A percentile compares a stretch with the other conserved stretches of the same genome.
phyloP scores from a whole-genome alignment of 2,888 invertebrate species.

The Therioaphis trifolii region DNA sequence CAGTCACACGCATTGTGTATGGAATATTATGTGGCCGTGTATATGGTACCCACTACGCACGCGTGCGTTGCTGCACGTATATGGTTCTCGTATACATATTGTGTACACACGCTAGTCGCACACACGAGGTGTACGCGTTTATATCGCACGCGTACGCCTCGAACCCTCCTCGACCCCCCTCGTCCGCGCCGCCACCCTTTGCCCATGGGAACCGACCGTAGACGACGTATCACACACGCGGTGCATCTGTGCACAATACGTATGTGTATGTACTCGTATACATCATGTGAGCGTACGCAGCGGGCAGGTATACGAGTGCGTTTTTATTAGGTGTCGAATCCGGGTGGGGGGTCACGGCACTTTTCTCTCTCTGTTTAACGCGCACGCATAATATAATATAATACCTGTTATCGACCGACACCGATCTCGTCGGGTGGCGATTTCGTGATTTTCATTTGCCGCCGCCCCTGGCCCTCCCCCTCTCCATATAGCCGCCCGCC shows the following conservation, averaged over 20 bases:
- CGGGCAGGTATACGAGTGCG: background rate
- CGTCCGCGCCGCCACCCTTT: background rate
- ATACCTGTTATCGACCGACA: slow-evolving; percentile 37
- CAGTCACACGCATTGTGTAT: too few species aligned
- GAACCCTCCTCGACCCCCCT: background rate
- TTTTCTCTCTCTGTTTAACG: too few species aligned
- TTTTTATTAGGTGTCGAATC: slow-evolving; percentile 33
- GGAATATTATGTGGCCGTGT: too few species aligned
- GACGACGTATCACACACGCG: too few species aligned
- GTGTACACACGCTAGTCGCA: too few species aligned
- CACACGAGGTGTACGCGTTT: background rate
- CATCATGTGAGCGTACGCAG: background rate
- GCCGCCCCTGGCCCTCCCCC: background rate
- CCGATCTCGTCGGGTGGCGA: slow-evolving; percentile 9
- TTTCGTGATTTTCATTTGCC: slow-evolving; percentile 49
- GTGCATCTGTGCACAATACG: too few species aligned
- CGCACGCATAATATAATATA: too few species aligned
- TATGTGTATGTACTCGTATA: background rate
- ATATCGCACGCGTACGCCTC: background rate
- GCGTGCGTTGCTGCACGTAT: too few species aligned
- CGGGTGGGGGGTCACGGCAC: background rate
- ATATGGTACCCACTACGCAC: too few species aligned
- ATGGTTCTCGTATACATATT: background rate
- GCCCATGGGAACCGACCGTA: slow-evolving; percentile 18
- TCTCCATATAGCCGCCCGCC: background rate